Conservation (phyloP, 1,140 invertebrate species). For the Sinella curviseta region DNA sequence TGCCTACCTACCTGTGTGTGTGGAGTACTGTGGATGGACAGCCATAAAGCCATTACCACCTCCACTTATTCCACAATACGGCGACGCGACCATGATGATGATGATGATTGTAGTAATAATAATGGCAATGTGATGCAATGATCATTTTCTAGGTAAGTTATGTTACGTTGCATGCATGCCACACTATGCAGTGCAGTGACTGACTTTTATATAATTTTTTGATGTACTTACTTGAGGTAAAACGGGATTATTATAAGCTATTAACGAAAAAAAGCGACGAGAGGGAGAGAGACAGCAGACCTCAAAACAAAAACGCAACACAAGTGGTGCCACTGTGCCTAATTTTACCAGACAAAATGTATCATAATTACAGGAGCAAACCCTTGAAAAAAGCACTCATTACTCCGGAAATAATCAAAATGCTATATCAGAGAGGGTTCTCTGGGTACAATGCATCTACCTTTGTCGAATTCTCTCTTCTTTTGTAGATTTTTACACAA, state of each 20-base stretch:
- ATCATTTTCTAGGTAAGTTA: background rate
- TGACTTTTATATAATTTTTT: background rate
- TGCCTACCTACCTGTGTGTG: too few species aligned
- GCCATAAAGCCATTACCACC: background rate
- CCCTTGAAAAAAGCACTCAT: constrained; percentile 26
- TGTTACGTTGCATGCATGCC: background rate
- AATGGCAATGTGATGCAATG: background rate
- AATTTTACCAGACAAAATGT: constrained; percentile 27
- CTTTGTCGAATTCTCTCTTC: too few species aligned
- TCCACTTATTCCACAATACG: background rate
- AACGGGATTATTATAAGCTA: constrained; percentile 25
- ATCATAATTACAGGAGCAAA: constrained; percentile 24
- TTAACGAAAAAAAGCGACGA: background rate
- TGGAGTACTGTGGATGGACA: too few species aligned
- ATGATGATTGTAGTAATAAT: background rate
- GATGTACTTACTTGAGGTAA: background rate
- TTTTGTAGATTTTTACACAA: too few species aligned
- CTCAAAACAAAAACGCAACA: constrained; percentile 9
- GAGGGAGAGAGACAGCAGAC: background rate
- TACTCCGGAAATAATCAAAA: constrained; percentile 27
- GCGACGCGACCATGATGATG: background rate
- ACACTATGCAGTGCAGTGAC: background rate
- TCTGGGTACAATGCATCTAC: too few species aligned
- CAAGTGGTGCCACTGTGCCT: constrained; percentile 23
- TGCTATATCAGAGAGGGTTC: too few species aligned